Evolutionary conservation across 2,888 invertebrate genomes (phyloP), one percentile per base, ranked within the genome.

Genomic region (Epistrophe eligans): DNA sequence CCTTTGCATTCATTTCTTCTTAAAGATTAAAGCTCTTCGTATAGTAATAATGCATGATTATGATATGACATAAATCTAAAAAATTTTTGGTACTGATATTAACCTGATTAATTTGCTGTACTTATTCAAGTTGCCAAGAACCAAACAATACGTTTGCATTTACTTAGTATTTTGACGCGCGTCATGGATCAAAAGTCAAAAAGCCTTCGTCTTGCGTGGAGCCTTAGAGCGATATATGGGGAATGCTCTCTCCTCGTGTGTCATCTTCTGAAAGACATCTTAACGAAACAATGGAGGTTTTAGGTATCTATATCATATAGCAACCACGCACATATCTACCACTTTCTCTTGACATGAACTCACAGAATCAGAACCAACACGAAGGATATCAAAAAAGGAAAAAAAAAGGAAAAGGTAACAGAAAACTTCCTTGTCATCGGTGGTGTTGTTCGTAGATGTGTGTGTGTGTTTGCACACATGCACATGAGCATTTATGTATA

Each of bases 101-200:
- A 17, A 38, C 2, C 17, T 35, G 17, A 58, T 58, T 58, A 0
- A 58, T 58, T 13, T 38, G 11, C 2, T 19, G 17, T 38, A 19
- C 7, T 58, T 38, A 11, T 38, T 58, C 58, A 58, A 58, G 32
- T 15, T 32, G 15, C 15, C 28, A n/a, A 15, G 28, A 28, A 15
- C 15, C 24, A 4, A 17, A 70, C 4, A 24, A 38, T 24, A 15
- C n/a, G 2, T 28, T 13, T 19, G 6, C 55, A 40, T 35, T 57
- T 10, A 38, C 40, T 40, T 32, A 52, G 5, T 19, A 43, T 38
- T 9, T 11, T 50, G 40, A 28, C 55, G 45, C 55, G 45, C 55
- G 60, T 70, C 67, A 55, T 55, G 55, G 62, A 71, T 64, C 77
- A 81, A 77, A 81, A 81, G 70, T 57, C 70, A 77, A 71, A 81